Percentiles rank a stretch among this genome's conserved stretches.
Evolutionary conservation across 2,888 invertebrate species (phyloP).

Genomic region (Cephonodes hylas): DNA sequence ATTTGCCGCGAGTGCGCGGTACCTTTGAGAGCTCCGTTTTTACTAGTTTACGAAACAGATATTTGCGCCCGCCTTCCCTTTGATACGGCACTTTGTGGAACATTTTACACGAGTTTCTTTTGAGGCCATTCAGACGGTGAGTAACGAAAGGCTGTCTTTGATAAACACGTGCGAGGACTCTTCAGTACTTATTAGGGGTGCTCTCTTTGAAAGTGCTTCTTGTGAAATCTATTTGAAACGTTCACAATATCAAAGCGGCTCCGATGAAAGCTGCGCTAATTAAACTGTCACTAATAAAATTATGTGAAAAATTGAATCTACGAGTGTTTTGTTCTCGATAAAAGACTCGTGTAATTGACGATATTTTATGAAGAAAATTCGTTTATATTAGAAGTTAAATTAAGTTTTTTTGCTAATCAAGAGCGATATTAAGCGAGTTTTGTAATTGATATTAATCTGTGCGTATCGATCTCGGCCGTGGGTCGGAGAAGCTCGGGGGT

Average conservation of each 20-base stretch:
- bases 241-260: slow-evolving; percentile 77
- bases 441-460: slow-evolving; percentile 3
- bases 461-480: neutral
- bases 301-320: slow-evolving; percentile 75
- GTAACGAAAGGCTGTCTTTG: slow-evolving; percentile 82
- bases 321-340: slow-evolving; percentile 55
- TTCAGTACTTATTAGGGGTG: slow-evolving; percentile 81
- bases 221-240: slow-evolving; percentile 80
- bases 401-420: slow-evolving; percentile 12
- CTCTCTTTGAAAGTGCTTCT: slow-evolving; percentile 80
- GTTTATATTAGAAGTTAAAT: slow-evolving; percentile 14
- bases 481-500: neutral
- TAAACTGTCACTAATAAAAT: slow-evolving; percentile 80
- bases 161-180: slow-evolving; percentile 82
- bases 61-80: slow-evolving; percentile 81
- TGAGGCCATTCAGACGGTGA: slow-evolving; percentile 81
- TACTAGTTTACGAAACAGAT: slow-evolving; percentile 82
- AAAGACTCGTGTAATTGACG: slow-evolving; percentile 47
- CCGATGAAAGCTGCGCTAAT: slow-evolving; percentile 78
- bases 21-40: slow-evolving; percentile 80
- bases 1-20: slow-evolving; percentile 78
- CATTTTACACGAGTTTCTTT: slow-evolving; percentile 82
- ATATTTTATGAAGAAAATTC: slow-evolving; percentile 26
- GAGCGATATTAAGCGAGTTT: neutral
- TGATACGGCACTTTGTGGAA: slow-evolving; percentile 81